These are phyloP conservation scores for Hylomyscus alleni DNA, from an alignment of 2,797 vertebrate genomes.

Conservation along the genomic window DNA sequence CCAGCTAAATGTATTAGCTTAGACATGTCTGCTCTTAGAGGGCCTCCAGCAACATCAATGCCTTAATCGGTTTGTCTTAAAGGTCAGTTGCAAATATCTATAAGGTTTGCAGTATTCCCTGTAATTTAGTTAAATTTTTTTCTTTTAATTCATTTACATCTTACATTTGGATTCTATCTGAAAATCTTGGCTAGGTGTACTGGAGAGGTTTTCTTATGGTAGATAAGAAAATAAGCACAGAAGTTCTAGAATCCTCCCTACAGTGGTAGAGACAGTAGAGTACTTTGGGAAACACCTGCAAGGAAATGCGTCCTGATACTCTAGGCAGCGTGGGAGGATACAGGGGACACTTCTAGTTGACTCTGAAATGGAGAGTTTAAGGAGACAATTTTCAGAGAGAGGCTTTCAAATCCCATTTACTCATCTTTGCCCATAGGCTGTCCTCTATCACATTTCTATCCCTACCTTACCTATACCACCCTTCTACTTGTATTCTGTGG, in stretches of 20 bases:
- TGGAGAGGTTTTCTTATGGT: not conserved
- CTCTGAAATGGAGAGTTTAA: not conserved
- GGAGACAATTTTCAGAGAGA: not conserved
- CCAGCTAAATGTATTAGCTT: slow-evolving; percentile 41
- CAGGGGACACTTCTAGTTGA: not conserved
- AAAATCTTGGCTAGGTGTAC: not conserved
- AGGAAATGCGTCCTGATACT: not conserved
- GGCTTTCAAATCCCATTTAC: not conserved
- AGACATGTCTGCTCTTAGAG: slow-evolving; percentile 9
- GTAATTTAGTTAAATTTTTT: slow-evolving; percentile 21
- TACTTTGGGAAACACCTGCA: not conserved
- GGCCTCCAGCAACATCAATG: not conserved
- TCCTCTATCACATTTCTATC: not conserved
- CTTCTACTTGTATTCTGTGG: not conserved
- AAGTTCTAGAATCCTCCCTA: not conserved
- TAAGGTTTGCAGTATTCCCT: not conserved
- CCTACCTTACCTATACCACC: not conserved
- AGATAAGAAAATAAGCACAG: not conserved
- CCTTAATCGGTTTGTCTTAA: slow-evolving; percentile 43
- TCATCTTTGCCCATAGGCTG: not conserved
- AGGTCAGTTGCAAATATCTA: slow-evolving; percentile 17
- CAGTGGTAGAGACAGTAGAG: not conserved
- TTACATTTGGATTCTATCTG: slow-evolving; percentile 32
- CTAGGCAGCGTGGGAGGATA: not conserved
- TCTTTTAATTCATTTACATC: slow-evolving; percentile 16